phyloP scores from a whole-genome alignment of 2,797 vertebrate genomes.

The Microctenopoma lineatum region DNA sequence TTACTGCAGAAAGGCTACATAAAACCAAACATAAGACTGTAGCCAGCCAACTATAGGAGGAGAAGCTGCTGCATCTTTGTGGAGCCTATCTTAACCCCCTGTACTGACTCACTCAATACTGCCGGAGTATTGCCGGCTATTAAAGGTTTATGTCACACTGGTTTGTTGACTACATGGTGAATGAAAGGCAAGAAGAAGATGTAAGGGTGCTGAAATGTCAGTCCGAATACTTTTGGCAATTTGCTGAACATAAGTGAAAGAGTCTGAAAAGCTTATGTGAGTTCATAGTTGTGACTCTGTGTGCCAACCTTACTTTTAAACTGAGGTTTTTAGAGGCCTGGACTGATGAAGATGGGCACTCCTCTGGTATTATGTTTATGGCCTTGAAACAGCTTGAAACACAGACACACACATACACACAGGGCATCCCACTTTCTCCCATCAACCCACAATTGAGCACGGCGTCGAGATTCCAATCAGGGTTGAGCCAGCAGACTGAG shows the following conservation, averaged over 20 bases:
- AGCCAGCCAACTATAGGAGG: constrained; percentile 51
- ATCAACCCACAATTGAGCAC: constrained; percentile 80
- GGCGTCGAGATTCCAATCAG: constrained; percentile 84
- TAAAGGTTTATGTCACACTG: constrained; percentile 17
- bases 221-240: constrained; percentile 28
- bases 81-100: constrained; percentile 55
- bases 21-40: constrained; percentile 47
- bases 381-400: constrained; percentile 60
- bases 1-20: constrained; percentile 43
- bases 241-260: constrained; percentile 45
- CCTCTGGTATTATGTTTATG: constrained; percentile 73
- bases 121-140: constrained; percentile 15
- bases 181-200: constrained; percentile 26
- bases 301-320: constrained; percentile 32
- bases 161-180: constrained; percentile 17
- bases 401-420: constrained; percentile 42
- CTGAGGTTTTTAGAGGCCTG: constrained; percentile 44
- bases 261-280: constrained; percentile 18
- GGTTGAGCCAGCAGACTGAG: constrained; percentile 78
- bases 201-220: constrained; percentile 7
- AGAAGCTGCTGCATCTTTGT: constrained; percentile 63
- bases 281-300: constrained; percentile 35
- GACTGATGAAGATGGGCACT: constrained; percentile 58
- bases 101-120: constrained; percentile 17
- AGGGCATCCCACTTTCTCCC: constrained; percentile 67